phyloP scores from a whole-genome alignment of 2,113 vertebrate species.

The Stictonetta naevosa region DNA sequence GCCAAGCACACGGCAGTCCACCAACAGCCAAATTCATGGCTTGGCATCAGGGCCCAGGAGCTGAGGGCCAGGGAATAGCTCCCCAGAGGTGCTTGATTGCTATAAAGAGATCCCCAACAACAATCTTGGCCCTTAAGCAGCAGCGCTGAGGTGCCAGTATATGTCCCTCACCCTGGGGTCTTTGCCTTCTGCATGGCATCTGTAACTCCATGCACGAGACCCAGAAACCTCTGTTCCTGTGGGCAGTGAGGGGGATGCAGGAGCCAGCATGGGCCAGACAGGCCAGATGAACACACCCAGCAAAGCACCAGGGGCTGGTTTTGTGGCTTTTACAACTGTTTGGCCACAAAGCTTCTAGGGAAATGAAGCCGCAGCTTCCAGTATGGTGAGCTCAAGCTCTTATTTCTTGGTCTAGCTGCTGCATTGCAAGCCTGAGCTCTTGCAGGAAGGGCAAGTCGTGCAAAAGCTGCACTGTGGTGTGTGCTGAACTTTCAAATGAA shows the following conservation, averaged over 20 bases:
- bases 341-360: fast-evolving
- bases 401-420: not conserved
- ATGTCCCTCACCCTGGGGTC: not conserved
- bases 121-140: not conserved
- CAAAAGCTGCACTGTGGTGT: not conserved
- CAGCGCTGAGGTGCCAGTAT: not conserved
- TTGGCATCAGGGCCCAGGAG: not conserved
- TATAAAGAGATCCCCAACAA: not conserved
- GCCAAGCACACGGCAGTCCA: not conserved
- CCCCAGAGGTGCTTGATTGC: fast-evolving
- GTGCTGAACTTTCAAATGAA: not conserved
- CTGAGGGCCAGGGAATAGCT: not conserved
- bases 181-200: not conserved
- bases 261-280: not conserved
- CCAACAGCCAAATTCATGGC: not conserved
- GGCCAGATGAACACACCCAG: not conserved
- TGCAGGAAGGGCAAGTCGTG: not conserved
- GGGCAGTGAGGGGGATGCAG: not conserved
- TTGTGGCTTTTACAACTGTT: not conserved
- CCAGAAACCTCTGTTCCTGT: not conserved
- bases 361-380: not conserved
- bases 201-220: fast-evolving
- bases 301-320: fast-evolving
- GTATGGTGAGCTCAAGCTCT: fast-evolving
- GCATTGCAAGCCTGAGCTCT: not conserved